phyloP scores from a whole-genome alignment of 2,797 vertebrate species.

The Pyrocephalus nanus region DNA sequence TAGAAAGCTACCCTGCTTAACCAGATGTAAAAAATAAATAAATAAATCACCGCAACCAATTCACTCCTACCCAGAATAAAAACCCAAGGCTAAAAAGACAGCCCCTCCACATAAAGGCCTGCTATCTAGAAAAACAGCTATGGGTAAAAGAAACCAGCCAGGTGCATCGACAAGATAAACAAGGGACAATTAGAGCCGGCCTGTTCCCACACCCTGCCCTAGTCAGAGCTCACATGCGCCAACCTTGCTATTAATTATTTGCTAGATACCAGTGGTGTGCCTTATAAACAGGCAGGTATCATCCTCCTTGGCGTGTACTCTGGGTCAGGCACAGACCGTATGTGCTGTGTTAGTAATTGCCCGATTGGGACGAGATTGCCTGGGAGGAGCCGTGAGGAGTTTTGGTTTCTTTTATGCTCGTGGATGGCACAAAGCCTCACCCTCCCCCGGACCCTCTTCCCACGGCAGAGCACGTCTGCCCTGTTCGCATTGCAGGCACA shows the following conservation, averaged over 20 bases:
- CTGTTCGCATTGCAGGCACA: background rate
- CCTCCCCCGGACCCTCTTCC: background rate
- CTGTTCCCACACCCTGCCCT: conserved; percentile 56
- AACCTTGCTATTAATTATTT: conserved; percentile 39
- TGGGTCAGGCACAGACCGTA: background rate
- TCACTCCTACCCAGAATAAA: background rate
- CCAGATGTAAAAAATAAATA: background rate
- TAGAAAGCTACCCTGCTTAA: background rate
- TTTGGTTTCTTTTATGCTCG: background rate
- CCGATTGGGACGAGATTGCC: background rate
- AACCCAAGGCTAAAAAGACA: background rate
- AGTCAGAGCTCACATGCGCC: conserved; percentile 25
- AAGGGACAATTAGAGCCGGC: conserved; percentile 49
- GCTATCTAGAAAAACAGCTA: conserved; percentile 44
- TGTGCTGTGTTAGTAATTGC: accelerated
- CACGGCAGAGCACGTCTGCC: background rate
- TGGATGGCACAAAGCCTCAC: background rate
- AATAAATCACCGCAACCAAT: background rate
- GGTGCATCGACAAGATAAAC: conserved; percentile 55
- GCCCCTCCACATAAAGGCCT: background rate
- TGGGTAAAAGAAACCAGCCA: conserved; percentile 12
- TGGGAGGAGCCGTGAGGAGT: background rate
- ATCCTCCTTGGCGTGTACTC: background rate
- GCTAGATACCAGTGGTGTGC: conserved; percentile 2
- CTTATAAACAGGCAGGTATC: conserved; percentile 34